Evolutionary conservation across 2,113 vertebrate genomes (phyloP), one percentile per base, ranked within the genome.

Genomic region (Equus quagga): DNA sequence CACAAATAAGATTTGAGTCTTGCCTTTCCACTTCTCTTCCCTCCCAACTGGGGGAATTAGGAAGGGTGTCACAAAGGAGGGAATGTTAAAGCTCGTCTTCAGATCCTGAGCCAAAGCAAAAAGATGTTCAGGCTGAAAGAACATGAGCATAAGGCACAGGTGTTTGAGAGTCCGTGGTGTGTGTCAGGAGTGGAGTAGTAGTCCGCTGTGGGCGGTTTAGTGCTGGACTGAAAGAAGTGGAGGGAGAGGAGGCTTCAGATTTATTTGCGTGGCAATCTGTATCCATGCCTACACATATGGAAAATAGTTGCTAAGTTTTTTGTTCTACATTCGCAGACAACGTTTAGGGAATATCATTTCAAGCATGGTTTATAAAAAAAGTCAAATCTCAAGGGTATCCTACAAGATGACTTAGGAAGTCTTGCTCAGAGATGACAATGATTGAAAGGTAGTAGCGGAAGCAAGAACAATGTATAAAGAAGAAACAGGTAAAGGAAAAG

Each of bases 341-440:
- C 78, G 9, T 41, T 80, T 80, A 58, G 54, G 54, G 24, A 49
- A 93, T 19, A 26, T 67, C 51, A 78, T 95, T 60, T 70, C 86
- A 87, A 73, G 49, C 19, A 44, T 58, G 44, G 13, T 91, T 87
- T 82, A n/a, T 75, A 81, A 96, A 67, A 19, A 73, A 72, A 94
- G 23, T 82, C 56, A 54, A 19, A 86, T 87, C n/a, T 80, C 8
- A 72, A 56, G 60, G 33, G 12, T 13, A 23, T 80, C 54, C 54
- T 41, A 8, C 54, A 26, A 58, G 78, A n/a, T 41, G 21, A 51
- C 60, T 21, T 44, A 46, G 33, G 46, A 78, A 64, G 51, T 58
- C 65, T 79, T 80, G 49, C 26, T 93, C 81, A 64, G 6, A 87
- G n/a, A 65, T 84, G 51, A 44, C 31, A 26, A 8, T 75, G 62